Conservation (phyloP, 2,888 invertebrate genomes). For the Nezara viridula region DNA sequence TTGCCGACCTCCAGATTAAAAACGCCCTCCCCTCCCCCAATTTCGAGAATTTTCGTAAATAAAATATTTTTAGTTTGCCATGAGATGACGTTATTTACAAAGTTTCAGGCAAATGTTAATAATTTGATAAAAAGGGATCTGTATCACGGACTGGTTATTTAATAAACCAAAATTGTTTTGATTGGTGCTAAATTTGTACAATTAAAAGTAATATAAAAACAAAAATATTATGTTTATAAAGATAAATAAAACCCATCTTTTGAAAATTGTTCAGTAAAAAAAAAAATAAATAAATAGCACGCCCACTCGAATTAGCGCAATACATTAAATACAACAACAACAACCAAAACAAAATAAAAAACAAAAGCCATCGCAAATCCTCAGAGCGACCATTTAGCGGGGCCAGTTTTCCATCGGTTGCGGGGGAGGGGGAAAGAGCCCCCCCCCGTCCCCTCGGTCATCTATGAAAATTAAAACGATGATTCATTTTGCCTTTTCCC, state of each 20-base stretch:
- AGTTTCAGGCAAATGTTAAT: no score
- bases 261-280: neutral
- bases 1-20: no score
- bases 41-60: no score
- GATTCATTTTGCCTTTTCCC: conserved; percentile 45
- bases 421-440: neutral
- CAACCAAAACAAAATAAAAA: conserved; percentile 1
- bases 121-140: no score
- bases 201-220: no score
- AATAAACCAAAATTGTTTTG: no score
- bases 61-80: no score
- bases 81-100: no score
- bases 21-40: no score
- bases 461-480: conserved; percentile 48
- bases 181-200: no score
- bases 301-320: conserved; percentile 7
- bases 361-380: conserved; percentile 31
- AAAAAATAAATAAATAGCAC: neutral
- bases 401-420: neutral
- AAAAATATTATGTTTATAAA: no score
- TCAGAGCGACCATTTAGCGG: conserved; percentile 8
- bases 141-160: no score
- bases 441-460: neutral
- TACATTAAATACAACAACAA: conserved; percentile 25
- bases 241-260: neutral